Evolutionary conservation across 1,140 invertebrate genomes (phyloP).

Genomic region (Macrosteles quadrilineatus): DNA sequence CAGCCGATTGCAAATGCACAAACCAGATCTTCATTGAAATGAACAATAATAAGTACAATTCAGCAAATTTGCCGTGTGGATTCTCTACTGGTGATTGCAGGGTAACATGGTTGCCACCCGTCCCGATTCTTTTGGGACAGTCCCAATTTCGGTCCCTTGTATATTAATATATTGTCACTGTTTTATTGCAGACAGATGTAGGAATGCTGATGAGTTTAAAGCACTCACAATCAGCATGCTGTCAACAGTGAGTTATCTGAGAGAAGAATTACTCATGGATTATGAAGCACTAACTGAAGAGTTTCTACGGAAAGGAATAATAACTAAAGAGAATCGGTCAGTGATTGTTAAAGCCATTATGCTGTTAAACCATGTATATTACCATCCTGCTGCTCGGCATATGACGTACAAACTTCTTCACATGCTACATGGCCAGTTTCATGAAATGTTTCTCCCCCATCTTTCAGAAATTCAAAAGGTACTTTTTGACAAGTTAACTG

Average conservation of each 20-base stretch:
- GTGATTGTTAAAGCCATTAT: background rate
- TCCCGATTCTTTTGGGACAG: no score
- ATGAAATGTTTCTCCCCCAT: constrained; percentile 3
- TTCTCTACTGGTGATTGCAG: no score
- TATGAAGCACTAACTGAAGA: constrained; percentile 6
- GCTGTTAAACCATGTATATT: constrained; percentile 1
- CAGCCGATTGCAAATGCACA: no score
- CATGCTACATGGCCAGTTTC: background rate
- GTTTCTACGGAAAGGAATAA: background rate
- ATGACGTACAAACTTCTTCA: constrained; percentile 14
- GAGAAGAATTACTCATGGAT: background rate
- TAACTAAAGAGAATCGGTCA: background rate
- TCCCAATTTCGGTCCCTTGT: no score
- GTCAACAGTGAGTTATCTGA: background rate
- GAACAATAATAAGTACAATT: no score
- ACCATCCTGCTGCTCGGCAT: background rate
- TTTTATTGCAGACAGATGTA: constrained; percentile 3
- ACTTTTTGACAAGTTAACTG: no score
- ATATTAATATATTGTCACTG: no score
- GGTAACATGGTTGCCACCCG: no score
- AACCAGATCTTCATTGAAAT: no score
- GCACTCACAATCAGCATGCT: constrained; percentile 15
- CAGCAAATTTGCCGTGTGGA: no score
- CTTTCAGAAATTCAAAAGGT: background rate
- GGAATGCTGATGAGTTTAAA: background rate